Conservation (phyloP, 2,113 vertebrate species). For the Coregonus clupeaformis region DNA sequence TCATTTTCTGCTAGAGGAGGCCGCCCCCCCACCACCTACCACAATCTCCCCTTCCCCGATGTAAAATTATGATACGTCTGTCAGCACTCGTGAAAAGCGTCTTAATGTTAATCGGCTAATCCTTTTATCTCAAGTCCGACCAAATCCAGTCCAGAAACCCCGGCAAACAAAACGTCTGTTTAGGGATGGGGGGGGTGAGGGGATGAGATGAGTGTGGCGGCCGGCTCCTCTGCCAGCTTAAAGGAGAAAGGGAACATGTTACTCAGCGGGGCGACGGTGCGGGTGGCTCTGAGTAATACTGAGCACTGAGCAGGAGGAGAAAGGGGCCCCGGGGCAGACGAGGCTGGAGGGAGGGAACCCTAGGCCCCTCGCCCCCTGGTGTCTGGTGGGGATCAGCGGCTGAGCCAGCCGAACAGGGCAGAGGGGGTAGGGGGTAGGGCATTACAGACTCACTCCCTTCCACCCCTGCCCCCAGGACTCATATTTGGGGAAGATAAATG, state of each 20-base stretch:
- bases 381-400: constrained; percentile 51
- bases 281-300: constrained; percentile 31
- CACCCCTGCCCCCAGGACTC: constrained; percentile 32
- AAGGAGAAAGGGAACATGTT: constrained; percentile 65
- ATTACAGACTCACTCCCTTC: constrained; percentile 41
- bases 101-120: constrained; percentile 72
- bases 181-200: constrained; percentile 23
- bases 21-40: constrained; percentile 7
- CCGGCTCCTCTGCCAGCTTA: constrained; percentile 56
- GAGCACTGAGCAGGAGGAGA: constrained; percentile 54
- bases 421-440: constrained; percentile 9
- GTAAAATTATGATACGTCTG: constrained; percentile 66
- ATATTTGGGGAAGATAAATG: constrained; percentile 60
- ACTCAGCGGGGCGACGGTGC: constrained; percentile 49
- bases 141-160: constrained; percentile 64
- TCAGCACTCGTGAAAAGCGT: constrained; percentile 63
- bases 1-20: constrained; percentile 63
- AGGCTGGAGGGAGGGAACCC: not conserved
- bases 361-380: constrained; percentile 30
- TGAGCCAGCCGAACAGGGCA: constrained; percentile 39
- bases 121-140: constrained; percentile 70
- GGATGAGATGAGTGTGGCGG: constrained; percentile 39
- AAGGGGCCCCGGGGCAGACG: constrained; percentile 36
- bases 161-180: constrained; percentile 64
- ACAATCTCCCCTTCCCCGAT: constrained; percentile 34